Conservation (phyloP, 2,888 invertebrate genomes). For the Lamellibrachia satsuma region DNA sequence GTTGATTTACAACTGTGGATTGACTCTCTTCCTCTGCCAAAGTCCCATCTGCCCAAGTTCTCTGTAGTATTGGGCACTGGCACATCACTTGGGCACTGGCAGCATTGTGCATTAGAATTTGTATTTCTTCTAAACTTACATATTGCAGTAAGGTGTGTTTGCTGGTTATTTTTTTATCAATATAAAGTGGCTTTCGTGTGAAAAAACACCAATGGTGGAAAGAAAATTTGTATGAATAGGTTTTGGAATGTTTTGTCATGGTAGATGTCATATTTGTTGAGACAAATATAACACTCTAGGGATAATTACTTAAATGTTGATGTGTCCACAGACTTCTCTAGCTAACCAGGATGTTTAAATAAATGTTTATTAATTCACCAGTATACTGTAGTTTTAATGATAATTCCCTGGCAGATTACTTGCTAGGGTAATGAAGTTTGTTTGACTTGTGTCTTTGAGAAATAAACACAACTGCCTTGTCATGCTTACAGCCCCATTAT, state of each 20-base stretch:
- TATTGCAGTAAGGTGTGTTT: background rate
- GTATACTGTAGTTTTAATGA: background rate
- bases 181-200: background rate
- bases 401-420: background rate
- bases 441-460: background rate
- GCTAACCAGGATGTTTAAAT: background rate
- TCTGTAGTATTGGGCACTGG: background rate
- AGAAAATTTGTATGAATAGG: background rate
- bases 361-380: background rate
- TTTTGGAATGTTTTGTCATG: background rate
- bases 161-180: background rate
- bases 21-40: background rate
- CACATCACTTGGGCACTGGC: background rate
- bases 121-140: background rate
- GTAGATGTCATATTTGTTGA: background rate
- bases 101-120: background rate
- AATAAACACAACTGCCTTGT: background rate
- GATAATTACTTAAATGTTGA: background rate
- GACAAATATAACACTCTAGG: background rate
- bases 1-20: background rate
- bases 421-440: background rate
- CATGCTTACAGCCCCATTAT: background rate
- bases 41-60: background rate
- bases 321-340: background rate
- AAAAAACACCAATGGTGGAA: background rate